phyloP scores from a whole-genome alignment of 2,797 vertebrate species.

The Otolemur crassicaudatus region DNA sequence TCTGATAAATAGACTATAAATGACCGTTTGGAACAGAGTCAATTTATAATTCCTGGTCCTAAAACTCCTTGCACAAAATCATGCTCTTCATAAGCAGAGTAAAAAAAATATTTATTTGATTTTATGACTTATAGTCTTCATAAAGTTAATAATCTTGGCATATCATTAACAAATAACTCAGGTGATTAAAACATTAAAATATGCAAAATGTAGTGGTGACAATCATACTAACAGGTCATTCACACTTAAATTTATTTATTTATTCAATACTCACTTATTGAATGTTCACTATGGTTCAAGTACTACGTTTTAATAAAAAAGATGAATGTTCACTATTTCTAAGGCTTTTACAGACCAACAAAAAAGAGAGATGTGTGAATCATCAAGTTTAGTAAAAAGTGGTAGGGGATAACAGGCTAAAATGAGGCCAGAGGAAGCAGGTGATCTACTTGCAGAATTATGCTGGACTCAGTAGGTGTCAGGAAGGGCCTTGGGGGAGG shows the following conservation, averaged over 20 bases:
- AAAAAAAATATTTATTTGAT: constrained; percentile 50
- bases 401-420: not conserved
- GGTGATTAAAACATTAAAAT: constrained; percentile 54
- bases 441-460: not conserved
- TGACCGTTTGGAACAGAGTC: constrained; percentile 22
- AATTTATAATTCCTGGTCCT: constrained; percentile 47
- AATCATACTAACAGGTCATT: constrained; percentile 30
- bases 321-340: not conserved
- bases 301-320: not conserved
- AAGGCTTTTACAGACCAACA: not conserved
- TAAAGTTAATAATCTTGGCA: constrained; percentile 48
- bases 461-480: not conserved
- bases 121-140: constrained; percentile 30
- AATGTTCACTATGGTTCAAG: not conserved
- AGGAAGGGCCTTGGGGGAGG: not conserved
- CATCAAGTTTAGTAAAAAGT: not conserved
- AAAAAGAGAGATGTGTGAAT: not conserved
- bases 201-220: constrained; percentile 1
- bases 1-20: constrained; percentile 56
- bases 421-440: not conserved
- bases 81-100: constrained; percentile 10
- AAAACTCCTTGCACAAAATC: constrained; percentile 14
- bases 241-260: constrained; percentile 24
- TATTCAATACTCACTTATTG: not conserved
- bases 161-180: constrained; percentile 51